These are phyloP conservation scores for Anagyrus pseudococci DNA, from an alignment of 2,888 invertebrate species.

Conservation along the genomic window DNA sequence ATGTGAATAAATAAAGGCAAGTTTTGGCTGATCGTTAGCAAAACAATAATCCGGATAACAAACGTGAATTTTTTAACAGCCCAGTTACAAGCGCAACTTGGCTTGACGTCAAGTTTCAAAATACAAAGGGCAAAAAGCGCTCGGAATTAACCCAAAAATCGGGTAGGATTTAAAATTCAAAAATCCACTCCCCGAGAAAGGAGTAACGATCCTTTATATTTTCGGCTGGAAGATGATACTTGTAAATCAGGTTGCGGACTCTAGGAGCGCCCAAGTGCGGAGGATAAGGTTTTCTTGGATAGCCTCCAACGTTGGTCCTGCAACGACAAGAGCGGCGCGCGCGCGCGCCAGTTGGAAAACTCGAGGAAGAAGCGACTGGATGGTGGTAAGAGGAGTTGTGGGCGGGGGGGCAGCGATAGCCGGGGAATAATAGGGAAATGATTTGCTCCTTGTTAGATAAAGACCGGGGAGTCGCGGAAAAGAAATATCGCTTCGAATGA, in stretches of 20 bases:
- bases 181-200: conserved; percentile 19
- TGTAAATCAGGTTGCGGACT: conserved; percentile 49
- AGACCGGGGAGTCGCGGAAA: conserved; percentile 58
- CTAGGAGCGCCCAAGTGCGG: conserved; percentile 42
- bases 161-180: conserved; percentile 27
- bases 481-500: conserved; percentile 58
- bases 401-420: conserved; percentile 50
- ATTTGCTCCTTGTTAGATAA: conserved; percentile 63
- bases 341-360: no score
- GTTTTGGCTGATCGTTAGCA: no score
- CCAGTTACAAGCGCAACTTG: no score
- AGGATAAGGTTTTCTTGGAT: conserved; percentile 60
- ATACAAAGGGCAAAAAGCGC: no score
- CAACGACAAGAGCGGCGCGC: no score
- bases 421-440: conserved; percentile 63
- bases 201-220: conserved; percentile 28
- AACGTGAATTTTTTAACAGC: no score
- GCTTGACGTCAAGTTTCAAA: no score
- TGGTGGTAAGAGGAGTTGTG: not conserved
- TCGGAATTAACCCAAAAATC: conserved; percentile 22
- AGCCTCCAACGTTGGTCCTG: conserved; percentile 49
- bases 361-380: not conserved
- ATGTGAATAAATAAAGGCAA: no score
- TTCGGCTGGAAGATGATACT: conserved; percentile 45
- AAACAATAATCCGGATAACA: no score